These are phyloP conservation scores for Drosophila punjabiensis DNA, from an alignment of 1,140 invertebrate genomes.

Conservation along the genomic window DNA sequence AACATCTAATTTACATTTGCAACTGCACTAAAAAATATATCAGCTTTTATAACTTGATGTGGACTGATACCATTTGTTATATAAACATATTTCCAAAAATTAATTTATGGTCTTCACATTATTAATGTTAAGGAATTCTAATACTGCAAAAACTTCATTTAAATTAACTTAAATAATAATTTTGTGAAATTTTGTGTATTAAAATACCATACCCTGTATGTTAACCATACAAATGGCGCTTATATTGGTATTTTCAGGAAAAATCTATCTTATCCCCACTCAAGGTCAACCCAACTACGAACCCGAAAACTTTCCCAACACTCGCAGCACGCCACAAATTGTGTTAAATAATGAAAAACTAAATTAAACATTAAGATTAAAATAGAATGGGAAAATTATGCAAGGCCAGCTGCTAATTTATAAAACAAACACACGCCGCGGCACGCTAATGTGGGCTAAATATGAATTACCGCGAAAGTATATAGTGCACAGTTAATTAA, in stretches of 20 bases:
- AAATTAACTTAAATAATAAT: neutral
- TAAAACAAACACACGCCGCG: constrained; percentile 67
- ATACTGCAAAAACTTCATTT: too few relatives aligned
- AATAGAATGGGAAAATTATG: constrained; percentile 80
- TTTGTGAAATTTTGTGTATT: too few relatives aligned
- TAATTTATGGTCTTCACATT: too few relatives aligned
- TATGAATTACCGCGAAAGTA: constrained; percentile 81
- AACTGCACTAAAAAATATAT: neutral
- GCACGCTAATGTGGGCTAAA: constrained; percentile 62
- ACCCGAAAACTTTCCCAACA: neutral
- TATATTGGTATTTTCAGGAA: too few relatives aligned
- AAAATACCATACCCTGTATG: too few relatives aligned
- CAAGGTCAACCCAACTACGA: constrained; percentile 19
- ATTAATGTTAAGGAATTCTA: too few relatives aligned
- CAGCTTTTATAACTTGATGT: too few relatives aligned
- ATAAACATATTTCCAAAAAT: neutral
- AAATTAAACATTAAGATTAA: constrained; percentile 82
- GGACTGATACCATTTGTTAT: neutral
- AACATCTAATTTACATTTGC: neutral
- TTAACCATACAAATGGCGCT: too few relatives aligned
- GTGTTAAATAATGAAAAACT: constrained; percentile 82
- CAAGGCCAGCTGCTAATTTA: constrained; percentile 63
- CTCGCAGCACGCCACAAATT: constrained; percentile 36
- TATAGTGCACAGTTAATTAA: constrained; percentile 77
- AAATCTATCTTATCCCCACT: neutral